Percentiles rank a stretch among this genome's conserved stretches.
These are phyloP conservation scores for Pherbina coryleti DNA, from an alignment of 2,888 invertebrate species.

Conservation along the genomic window DNA sequence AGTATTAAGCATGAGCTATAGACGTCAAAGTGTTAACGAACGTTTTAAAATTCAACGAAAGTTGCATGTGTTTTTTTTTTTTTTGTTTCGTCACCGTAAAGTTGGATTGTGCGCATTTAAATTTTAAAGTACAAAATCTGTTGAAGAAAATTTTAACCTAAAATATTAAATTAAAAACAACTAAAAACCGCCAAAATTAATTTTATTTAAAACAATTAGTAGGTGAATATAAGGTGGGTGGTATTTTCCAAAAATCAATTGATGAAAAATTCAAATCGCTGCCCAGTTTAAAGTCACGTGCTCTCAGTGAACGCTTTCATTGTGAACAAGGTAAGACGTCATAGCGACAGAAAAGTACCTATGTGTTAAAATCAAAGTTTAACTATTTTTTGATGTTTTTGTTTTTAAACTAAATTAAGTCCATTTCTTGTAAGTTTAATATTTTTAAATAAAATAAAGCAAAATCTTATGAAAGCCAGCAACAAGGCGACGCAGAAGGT, in stretches of 20 bases:
- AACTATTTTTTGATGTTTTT: no score
- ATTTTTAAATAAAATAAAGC: neutral
- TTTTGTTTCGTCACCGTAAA: neutral
- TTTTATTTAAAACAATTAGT: neutral
- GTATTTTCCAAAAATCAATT: no score
- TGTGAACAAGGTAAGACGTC: neutral
- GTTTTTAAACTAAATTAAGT: neutral
- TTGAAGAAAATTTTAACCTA: constrained; percentile 29
- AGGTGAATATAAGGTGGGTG: no score
- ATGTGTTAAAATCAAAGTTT: no score
- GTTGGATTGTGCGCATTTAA: constrained; percentile 51
- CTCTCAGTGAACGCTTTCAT: neutral
- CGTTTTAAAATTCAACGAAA: constrained; percentile 31
- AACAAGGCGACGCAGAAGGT: neutral
- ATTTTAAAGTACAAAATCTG: constrained; percentile 45
- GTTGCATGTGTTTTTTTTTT: neutral
- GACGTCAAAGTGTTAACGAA: constrained; percentile 23
- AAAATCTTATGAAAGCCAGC: neutral
- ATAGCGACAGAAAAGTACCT: no score
- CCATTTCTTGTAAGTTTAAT: neutral
- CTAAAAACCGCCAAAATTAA: constrained; percentile 38
- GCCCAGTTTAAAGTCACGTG: neutral
- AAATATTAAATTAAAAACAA: constrained; percentile 25
- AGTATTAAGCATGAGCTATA: no score
- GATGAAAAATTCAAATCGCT: neutral